Evolutionary conservation across 35 echinoderm and acorn worm genomes (phyloP).

Genomic region (Ptychodera flava): DNA sequence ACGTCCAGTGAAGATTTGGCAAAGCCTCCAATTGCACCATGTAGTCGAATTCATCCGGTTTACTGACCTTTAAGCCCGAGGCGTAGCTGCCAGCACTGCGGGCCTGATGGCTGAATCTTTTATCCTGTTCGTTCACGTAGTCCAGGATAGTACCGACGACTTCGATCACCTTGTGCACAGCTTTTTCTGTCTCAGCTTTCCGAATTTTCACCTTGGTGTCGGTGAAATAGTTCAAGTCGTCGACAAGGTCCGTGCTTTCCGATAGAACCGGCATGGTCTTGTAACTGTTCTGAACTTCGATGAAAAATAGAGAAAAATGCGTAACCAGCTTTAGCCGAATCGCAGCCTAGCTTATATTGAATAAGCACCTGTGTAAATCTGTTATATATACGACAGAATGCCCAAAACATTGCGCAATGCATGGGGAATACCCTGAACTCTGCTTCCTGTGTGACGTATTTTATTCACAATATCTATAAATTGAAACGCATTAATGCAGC

Average conservation of each 20-base stretch:
- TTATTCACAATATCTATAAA: too few relatives aligned
- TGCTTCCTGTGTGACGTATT: too few relatives aligned
- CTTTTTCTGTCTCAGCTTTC: background rate
- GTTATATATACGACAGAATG: too few relatives aligned
- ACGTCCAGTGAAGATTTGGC: background rate
- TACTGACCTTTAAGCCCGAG: background rate
- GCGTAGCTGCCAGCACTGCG: background rate
- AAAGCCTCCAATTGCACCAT: background rate
- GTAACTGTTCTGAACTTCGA: too few relatives aligned
- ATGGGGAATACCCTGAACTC: too few relatives aligned
- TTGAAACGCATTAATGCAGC: too few relatives aligned
- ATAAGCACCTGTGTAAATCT: too few relatives aligned
- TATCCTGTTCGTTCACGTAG: background rate
- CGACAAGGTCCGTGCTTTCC: background rate
- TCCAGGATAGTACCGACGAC: background rate
- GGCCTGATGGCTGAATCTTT: background rate
- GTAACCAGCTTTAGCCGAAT: too few relatives aligned
- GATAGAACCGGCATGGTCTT: too few relatives aligned
- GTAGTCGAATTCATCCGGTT: background rate
- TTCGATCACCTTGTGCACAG: background rate
- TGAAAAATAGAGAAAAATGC: too few relatives aligned
- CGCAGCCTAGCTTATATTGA: too few relatives aligned
- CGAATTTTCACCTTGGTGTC: background rate
- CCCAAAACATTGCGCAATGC: too few relatives aligned
- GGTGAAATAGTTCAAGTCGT: background rate